Evolutionary conservation across 2,113 vertebrate species (phyloP), one percentile per base, ranked within the genome.

Genomic region (Platichthys stellatus): DNA sequence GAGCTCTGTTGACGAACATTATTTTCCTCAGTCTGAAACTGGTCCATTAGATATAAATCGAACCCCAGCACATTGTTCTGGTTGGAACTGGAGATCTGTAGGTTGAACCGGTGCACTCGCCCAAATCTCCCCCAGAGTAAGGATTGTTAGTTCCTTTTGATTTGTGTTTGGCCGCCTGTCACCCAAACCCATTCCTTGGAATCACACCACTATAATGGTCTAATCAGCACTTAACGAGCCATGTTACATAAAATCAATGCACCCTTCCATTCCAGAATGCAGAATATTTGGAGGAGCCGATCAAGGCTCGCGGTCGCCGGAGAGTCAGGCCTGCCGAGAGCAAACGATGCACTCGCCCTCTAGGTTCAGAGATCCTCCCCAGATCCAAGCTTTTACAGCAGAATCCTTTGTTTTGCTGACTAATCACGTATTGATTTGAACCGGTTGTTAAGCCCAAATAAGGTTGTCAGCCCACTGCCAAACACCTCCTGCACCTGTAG

Each of bases 181-280:
- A 89, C 88, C 51, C 88, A 67, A 78, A 88, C 89, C 83, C 88
- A 88, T 90, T 93, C 89, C 78, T 85, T 89, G 88, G 83, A 92
- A 93, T 90, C 90, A 91, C 91, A 93, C 85, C 89, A 88, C 88
- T 83, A 89, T 90, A 93, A 91, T 90, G 88, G 92, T 88, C 87
- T 92, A 86, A 92, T 95, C 93, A 92, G 91, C 91, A 87, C 86
- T 92, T 93, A 93, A 94, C 85, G 83, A 94, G 89, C 89, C 88
- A 70, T 90, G 89, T 84, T 91, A 91, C 90, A 91, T 90, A 89
- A 94, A 93, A 93, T 94, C 94, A 77, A 94, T 94, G 86, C 83
- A 18, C 54, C 76, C 82, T 76, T 84, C 63, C 80, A 71, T 83
- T 84, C 85, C 70, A 82, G 83, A 90, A 89, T 87, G 83, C 79